A percentile compares a stretch with the other conserved stretches of the same genome.
These are phyloP conservation scores for Narcine bancroftii DNA, from an alignment of 2,113 vertebrate genomes.

Conservation along the genomic window DNA sequence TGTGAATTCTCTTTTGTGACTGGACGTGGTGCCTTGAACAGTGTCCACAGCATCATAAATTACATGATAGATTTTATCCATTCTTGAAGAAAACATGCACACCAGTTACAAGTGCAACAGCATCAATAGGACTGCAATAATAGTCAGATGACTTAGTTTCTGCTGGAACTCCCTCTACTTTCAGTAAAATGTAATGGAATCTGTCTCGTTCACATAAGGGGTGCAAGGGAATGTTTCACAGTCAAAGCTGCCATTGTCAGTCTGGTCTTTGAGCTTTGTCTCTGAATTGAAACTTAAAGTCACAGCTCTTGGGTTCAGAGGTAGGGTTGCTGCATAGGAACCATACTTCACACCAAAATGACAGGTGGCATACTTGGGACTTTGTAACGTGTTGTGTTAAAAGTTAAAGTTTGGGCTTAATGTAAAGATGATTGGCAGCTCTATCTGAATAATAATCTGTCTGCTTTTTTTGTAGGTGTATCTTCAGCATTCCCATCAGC, in stretches of 20 bases:
- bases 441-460: neutral
- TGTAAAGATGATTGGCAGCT: neutral
- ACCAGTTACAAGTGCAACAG: neutral
- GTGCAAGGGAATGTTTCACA: neutral
- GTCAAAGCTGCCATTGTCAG: neutral
- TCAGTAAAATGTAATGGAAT: neutral
- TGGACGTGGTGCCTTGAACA: neutral
- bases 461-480: slow-evolving; percentile 51
- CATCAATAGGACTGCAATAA: neutral
- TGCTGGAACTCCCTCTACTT: neutral
- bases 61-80: too few relatives aligned
- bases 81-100: neutral
- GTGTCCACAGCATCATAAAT: too few relatives aligned
- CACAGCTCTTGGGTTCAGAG: neutral
- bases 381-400: neutral
- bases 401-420: neutral
- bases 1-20: neutral
- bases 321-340: neutral
- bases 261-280: neutral
- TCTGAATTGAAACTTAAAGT: neutral
- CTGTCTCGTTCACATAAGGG: neutral
- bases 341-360: neutral
- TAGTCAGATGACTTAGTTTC: neutral
- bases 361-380: neutral
- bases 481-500: slow-evolving; percentile 59